Evolutionary conservation across 1,140 invertebrate species (phyloP).

Genomic region (Caenorhabditis tropicalis): DNA sequence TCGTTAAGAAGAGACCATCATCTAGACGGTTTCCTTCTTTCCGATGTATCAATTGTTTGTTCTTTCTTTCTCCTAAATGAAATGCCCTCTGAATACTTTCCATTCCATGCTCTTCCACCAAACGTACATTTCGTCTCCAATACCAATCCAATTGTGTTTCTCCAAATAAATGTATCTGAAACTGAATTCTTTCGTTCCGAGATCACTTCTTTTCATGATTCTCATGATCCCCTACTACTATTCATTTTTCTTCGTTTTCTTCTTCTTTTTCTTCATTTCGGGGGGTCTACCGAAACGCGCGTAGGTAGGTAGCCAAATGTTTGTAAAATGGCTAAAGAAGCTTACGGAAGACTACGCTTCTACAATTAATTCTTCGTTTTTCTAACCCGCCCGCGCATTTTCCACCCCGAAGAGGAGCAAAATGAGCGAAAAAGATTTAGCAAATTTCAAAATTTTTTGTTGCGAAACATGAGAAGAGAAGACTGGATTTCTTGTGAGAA

Average conservation of each 20-base stretch:
- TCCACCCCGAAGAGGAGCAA: not conserved
- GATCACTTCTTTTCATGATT: not conserved
- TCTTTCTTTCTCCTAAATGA: not conserved
- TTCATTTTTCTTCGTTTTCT: not conserved
- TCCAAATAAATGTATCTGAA: not conserved
- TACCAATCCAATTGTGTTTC: constrained; percentile 9
- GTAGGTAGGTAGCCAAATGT: constrained; percentile 41
- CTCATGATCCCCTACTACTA: not conserved
- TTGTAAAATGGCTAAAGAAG: constrained; percentile 41
- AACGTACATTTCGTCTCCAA: not conserved
- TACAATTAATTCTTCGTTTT: constrained; percentile 43
- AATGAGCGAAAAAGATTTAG: not conserved
- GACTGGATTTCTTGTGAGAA: not conserved
- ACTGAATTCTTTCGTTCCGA: not conserved
- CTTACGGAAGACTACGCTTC: constrained; percentile 41
- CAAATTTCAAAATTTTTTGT: constrained; percentile 17
- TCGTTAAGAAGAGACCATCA: not conserved
- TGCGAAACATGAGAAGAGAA: not conserved
- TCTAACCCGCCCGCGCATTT: constrained; percentile 3
- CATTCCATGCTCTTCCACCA: not conserved
- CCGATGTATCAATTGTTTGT: not conserved
- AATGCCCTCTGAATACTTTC: constrained; percentile 13
- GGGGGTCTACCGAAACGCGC: not conserved
- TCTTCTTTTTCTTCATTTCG: not conserved
- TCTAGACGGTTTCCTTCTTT: not conserved